A percentile compares a stretch with the other conserved stretches of the same genome.
These are phyloP conservation scores for Chirona hameri DNA, from an alignment of 2,888 invertebrate genomes.

Conservation along the genomic window DNA sequence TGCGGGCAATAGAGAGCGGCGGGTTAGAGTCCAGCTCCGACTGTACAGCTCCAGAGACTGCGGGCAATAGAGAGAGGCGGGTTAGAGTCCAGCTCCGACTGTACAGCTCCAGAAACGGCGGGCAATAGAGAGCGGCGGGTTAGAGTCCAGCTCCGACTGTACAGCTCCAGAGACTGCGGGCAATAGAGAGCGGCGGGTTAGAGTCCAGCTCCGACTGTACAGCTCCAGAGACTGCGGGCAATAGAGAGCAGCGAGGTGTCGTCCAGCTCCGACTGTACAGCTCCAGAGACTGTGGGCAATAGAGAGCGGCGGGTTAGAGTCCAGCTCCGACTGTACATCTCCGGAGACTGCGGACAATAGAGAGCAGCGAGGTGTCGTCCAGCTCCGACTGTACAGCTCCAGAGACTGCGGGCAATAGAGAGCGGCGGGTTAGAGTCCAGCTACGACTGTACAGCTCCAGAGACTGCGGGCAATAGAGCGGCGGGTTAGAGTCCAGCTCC, in stretches of 20 bases:
- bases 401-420: conserved; percentile 54
- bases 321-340: conserved; percentile 44
- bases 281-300: too few species aligned
- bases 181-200: conserved; percentile 76
- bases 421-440: conserved; percentile 79
- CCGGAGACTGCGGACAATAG: conserved; percentile 50
- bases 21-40: conserved; percentile 80
- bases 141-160: conserved; percentile 75
- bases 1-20: conserved; percentile 67
- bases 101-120: conserved; percentile 2
- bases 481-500: conserved; percentile 79
- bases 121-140: conserved; percentile 74
- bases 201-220: conserved; percentile 73
- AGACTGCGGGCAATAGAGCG: conserved; percentile 53
- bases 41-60: conserved; percentile 41
- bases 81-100: conserved; percentile 66
- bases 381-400: conserved; percentile 63
- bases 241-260: conserved; percentile 83
- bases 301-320: too few species aligned
- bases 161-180: not conserved
- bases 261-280: conserved; percentile 86
- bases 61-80: too few species aligned
- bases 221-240: too few species aligned
- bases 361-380: conserved; percentile 79
- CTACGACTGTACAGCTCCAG: conserved; percentile 59